phyloP scores from a whole-genome alignment of 2,113 vertebrate species.

The Cyprinodon tularosa region DNA sequence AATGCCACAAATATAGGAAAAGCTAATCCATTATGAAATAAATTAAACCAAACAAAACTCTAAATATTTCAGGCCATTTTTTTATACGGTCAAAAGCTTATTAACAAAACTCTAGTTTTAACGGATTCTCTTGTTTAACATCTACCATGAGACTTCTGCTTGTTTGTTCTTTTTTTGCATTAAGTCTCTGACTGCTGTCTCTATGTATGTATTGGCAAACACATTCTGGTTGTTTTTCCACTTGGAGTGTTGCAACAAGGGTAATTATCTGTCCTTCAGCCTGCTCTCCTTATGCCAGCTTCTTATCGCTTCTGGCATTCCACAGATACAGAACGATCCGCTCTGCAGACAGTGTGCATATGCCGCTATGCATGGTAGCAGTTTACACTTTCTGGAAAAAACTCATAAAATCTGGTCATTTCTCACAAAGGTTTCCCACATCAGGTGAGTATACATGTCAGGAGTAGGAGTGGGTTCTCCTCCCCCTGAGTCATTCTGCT shows the following conservation, averaged over 20 bases:
- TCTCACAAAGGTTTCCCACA: constrained; percentile 22
- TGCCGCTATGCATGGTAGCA: constrained; percentile 6
- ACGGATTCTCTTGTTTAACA: constrained; percentile 18
- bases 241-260: constrained; percentile 11
- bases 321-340: constrained; percentile 7
- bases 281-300: constrained; percentile 6
- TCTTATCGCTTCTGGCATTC: constrained; percentile 28
- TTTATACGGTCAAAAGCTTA: not conserved
- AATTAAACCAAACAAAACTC: not conserved
- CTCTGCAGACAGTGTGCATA: not conserved
- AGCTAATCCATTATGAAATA: not conserved
- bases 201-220: constrained; percentile 1
- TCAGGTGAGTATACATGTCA: not conserved
- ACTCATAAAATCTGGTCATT: constrained; percentile 17
- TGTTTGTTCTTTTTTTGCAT: not conserved
- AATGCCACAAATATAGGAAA: too few relatives aligned
- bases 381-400: constrained; percentile 20
- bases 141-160: constrained; percentile 2
- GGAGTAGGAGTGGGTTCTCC: too few relatives aligned
- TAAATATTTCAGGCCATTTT: not conserved
- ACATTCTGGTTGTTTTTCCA: constrained; percentile 19
- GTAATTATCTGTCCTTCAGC: constrained; percentile 16
- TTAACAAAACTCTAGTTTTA: not conserved
- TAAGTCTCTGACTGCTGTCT: not conserved
- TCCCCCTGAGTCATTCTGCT: too few relatives aligned